Evolutionary conservation across 2,113 vertebrate genomes (phyloP), one percentile per base, ranked within the genome.

Genomic region (Coptodon rendalli): DNA sequence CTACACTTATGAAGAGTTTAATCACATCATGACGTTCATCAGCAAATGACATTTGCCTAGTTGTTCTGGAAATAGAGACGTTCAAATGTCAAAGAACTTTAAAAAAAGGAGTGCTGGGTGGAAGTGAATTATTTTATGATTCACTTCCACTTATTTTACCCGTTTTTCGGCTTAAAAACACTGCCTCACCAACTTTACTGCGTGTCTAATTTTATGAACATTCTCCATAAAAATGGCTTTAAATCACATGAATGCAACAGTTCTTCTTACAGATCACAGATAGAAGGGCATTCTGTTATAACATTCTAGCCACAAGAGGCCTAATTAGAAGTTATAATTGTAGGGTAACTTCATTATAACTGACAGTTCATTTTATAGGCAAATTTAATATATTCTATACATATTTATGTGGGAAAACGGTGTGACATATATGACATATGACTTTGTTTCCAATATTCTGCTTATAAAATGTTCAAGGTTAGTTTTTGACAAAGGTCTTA

Each of bases 61-160:
- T 50, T 78, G 43, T 76, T 27, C 24, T 31, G 9, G 71, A 76
- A 76, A 76, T 76, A 50, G 71, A 76, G 43, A 76, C 6, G 6
- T 76, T 31, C 43, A 76, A 50, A 76, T 76, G 71, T 76, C 71
- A 78, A 19, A 43, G n/a, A 71, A 71, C n/a, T 71, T 68, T 7
- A 0, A 40, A 61, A 16, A 68, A 68, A 38, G 34, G 7, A 14
- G 38, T 27, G 66, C 12, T 43, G 8, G 0, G 66, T 71, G 13
- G 38, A 43, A 43, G n/a, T 71, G 38, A 71, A 1, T 71, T 71
- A 43, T 71, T 71, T 9, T 14, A 68, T 71, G 12, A 71, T 0
- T 68, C 63, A 68, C 61, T 38, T 38, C 34, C 61, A 38, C 34
- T 68, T 68, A 38, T 38, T 68, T 66, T 66, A 38, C 38, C 38